A percentile compares a stretch with the other conserved stretches of the same genome.
phyloP scores from a whole-genome alignment of 2,113 vertebrate genomes.

The Apodemus speciosus region DNA sequence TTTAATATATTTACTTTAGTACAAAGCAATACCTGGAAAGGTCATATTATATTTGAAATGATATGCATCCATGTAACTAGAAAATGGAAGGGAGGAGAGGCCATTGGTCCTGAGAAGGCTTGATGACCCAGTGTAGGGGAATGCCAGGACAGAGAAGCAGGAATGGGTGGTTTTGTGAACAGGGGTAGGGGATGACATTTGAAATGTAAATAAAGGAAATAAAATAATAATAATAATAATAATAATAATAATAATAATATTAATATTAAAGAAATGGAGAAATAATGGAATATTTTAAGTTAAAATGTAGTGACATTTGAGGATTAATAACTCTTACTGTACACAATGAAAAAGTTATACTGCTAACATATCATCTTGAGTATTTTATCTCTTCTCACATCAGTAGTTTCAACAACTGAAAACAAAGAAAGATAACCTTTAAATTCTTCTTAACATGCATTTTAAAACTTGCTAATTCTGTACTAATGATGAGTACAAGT shows the following conservation, averaged over 20 bases:
- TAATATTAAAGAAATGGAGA: neutral
- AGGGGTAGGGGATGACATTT: too few relatives aligned
- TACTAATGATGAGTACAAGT: neutral
- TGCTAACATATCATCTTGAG: neutral
- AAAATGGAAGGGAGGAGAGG: neutral
- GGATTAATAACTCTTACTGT: neutral
- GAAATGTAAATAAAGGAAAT: too few relatives aligned
- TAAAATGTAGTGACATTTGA: neutral
- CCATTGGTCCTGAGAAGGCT: too few relatives aligned
- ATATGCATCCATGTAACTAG: neutral
- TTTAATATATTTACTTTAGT: neutral
- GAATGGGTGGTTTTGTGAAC: too few relatives aligned
- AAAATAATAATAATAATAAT: too few relatives aligned
- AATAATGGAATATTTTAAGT: neutral
- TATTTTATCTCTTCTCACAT: neutral
- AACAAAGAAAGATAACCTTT: neutral
- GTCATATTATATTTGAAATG: neutral
- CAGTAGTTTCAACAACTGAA: slow-evolving; percentile 18
- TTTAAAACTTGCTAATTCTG: neutral
- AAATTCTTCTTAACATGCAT: neutral
- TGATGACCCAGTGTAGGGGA: too few relatives aligned
- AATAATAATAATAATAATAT: too few relatives aligned
- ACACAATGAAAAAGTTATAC: slow-evolving; percentile 38
- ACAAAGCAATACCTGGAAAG: neutral
- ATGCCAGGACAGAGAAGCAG: too few relatives aligned